Base-by-base conservation (phyloP, 2,888 invertebrate species). In the Hartigia nigra region DNA sequence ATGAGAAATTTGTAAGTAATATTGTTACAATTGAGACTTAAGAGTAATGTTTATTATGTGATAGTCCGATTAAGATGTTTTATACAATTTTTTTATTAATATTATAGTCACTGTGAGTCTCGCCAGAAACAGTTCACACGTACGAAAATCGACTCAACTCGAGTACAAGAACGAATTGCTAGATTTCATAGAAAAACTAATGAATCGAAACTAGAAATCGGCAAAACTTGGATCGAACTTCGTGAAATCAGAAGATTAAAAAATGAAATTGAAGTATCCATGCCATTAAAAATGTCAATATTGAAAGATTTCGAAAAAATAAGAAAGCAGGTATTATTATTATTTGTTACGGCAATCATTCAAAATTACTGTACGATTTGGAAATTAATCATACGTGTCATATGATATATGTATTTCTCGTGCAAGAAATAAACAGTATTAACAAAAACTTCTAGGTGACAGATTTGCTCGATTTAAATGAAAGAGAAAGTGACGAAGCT, bases 381-480 rank as follows among this genome's bases (percentile, higher is more conserved):
- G 0, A 55, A 23, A 9, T 23, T 55, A 1, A 23, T 9, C 1
- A 14, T 39, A 39, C 14, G 4, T 1, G 9, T 9, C 1, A 9
- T 9, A 55, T n/a, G n/a, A n/a, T n/a, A n/a, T n/a, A n/a, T n/a
- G n/a, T 9, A 55, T 55, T 23, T 23, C 55, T 55, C 23, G 55
- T 55, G 23, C 9, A 9, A 55, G 55, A 55, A 14, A 39, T 14
- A 14, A 55, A 23, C 1, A 23, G 23, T 9, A 2, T 9, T 0
- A 23, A 55, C 23, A 2, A 23, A 55, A 23, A 5, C 9, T 55
- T 55, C 3, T 12, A 87, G 86, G 70, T 93, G 2, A 86, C 88
- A 72, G 74, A 85, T 4, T 83, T 93, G 1, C 86, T 94, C 35
- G 94, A 94, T 78, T 92, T 92, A 83, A 95, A 95, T 88, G 87